Conservation (phyloP, 2,797 vertebrate genomes). For the Mus spretus region DNA sequence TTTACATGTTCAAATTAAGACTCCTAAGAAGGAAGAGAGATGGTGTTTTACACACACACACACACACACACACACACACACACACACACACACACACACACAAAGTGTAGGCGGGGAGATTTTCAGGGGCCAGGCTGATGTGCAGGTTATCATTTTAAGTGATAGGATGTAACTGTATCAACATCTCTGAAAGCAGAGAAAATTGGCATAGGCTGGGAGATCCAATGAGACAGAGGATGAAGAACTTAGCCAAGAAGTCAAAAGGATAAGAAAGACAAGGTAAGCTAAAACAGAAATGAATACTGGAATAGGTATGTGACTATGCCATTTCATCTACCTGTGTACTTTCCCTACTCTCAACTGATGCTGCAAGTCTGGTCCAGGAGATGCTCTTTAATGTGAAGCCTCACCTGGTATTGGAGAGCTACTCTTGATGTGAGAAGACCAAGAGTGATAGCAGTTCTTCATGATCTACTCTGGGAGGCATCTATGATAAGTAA, state of each 20-base stretch:
- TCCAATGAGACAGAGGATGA: not conserved
- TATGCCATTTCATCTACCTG: not conserved
- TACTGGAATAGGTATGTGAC: constrained; percentile 7
- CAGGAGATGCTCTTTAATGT: not conserved
- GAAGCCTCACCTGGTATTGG: not conserved
- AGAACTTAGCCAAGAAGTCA: not conserved
- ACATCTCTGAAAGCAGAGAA: not conserved
- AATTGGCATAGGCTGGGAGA: not conserved
- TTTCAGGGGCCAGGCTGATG: not conserved
- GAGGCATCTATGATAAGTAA: not conserved
- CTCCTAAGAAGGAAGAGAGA: not conserved
- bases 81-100: not conserved
- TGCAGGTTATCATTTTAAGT: not conserved
- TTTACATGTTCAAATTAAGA: not conserved
- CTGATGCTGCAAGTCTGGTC: not conserved
- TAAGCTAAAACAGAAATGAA: not conserved
- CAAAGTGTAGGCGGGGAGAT: not conserved
- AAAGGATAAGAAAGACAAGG: not conserved
- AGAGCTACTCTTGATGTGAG: not conserved
- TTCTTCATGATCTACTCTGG: not conserved
- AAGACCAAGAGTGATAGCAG: not conserved
- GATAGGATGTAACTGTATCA: not conserved
- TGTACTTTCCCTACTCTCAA: not conserved
- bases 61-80: not conserved
- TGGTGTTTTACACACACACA: not conserved